Evolutionary conservation across 2,888 invertebrate species (phyloP).

Genomic region (Leptinotarsa peninsularis): DNA sequence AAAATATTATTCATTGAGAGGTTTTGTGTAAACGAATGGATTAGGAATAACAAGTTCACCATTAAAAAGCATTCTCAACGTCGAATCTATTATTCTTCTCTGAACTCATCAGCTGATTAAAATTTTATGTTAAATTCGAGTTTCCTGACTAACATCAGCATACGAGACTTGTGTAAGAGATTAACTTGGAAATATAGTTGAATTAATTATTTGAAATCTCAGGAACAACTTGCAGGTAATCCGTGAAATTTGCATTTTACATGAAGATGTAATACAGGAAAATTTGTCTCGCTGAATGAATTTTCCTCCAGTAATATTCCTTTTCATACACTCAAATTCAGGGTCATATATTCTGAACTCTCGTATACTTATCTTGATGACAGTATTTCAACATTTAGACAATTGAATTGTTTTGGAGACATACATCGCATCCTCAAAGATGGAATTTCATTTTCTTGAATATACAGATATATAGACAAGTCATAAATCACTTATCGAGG

Average conservation of each 20-base stretch:
- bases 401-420: too few relatives aligned
- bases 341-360: too few relatives aligned
- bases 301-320: background rate
- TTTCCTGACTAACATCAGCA: conserved; percentile 1
- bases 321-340: background rate
- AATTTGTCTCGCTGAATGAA: conserved; percentile 4
- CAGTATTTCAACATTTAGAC: too few relatives aligned
- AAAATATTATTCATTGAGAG: too few relatives aligned
- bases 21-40: too few relatives aligned
- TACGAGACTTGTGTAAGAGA: background rate
- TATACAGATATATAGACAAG: too few relatives aligned
- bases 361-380: too few relatives aligned
- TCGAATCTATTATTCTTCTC: background rate
- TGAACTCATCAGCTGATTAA: background rate
- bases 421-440: too few relatives aligned
- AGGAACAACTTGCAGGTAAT: background rate
- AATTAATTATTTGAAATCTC: conserved; percentile 15
- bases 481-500: too few relatives aligned
- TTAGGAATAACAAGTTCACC: too few relatives aligned
- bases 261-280: conserved; percentile 5
- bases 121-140: background rate
- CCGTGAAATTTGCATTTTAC: conserved; percentile 8
- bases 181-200: conserved; percentile 13
- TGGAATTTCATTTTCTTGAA: too few relatives aligned
- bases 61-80: too few relatives aligned